Conservation (phyloP, 2,888 invertebrate genomes). For the Ochropacha duplaris region DNA sequence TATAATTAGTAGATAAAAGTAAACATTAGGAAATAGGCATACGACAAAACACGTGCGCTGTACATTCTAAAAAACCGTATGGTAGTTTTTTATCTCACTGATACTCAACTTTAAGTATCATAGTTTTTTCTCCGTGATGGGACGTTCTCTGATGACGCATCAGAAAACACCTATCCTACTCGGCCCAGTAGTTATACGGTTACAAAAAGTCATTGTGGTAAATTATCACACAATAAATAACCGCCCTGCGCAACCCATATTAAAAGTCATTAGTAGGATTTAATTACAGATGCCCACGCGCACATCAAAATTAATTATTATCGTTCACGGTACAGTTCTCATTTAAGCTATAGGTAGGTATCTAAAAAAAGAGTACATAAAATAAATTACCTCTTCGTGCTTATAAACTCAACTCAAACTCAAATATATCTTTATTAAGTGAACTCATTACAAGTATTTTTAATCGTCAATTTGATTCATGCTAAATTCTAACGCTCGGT, state of each 20-base stretch:
- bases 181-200: not conserved
- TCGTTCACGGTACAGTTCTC: conserved; percentile 24
- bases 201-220: not conserved
- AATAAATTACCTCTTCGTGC: not conserved
- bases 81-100: too few relatives aligned
- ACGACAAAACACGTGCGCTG: too few relatives aligned
- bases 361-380: conserved; percentile 5
- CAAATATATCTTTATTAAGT: too few relatives aligned
- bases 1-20: too few relatives aligned
- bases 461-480: too few relatives aligned
- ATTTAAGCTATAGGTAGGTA: conserved; percentile 21
- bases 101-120: not conserved
- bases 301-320: conserved; percentile 26
- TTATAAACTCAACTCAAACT: too few relatives aligned
- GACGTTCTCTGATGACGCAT: not conserved
- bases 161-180: not conserved
- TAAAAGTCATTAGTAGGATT: conserved; percentile 1
- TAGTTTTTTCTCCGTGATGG: not conserved
- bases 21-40: too few relatives aligned
- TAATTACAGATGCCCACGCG: conserved; percentile 27
- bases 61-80: too few relatives aligned
- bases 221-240: not conserved
- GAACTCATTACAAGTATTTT: too few relatives aligned
- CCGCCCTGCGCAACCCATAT: not conserved
- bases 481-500: too few relatives aligned